Percentiles rank a stretch among this genome's conserved stretches.
Evolutionary conservation across 2,888 invertebrate species (phyloP).

Genomic region (Netelia fuscicornis): DNA sequence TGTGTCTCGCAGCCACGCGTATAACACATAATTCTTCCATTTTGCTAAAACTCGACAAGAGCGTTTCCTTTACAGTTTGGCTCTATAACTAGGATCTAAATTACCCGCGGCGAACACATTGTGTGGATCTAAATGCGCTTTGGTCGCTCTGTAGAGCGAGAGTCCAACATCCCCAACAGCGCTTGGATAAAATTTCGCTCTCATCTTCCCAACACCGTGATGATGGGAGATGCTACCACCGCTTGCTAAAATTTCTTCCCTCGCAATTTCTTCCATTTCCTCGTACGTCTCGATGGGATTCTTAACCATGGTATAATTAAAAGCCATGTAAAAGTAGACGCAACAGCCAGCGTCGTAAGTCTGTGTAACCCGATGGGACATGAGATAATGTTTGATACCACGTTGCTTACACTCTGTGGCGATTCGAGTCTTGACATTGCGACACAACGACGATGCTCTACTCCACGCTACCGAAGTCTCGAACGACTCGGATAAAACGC

Average conservation of each 20-base stretch:
- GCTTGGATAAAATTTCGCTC: slow-evolving; percentile 94
- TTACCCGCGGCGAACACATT: slow-evolving; percentile 98
- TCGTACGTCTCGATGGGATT: slow-evolving; percentile 94
- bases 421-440: slow-evolving; percentile 95
- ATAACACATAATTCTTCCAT: too few species aligned
- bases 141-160: slow-evolving; percentile 92
- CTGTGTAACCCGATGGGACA: slow-evolving; percentile 96
- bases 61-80: slow-evolving; percentile 67
- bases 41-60: background rate
- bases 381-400: slow-evolving; percentile 88
- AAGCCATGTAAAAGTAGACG: slow-evolving; percentile 97
- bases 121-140: slow-evolving; percentile 95
- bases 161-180: slow-evolving; percentile 94
- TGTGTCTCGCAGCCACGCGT: background rate
- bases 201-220: slow-evolving; percentile 97
- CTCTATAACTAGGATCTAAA: slow-evolving; percentile 83
- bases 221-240: slow-evolving; percentile 98
- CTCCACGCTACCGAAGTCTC: slow-evolving; percentile 99
- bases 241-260: slow-evolving; percentile 96
- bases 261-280: slow-evolving; percentile 93
- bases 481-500: slow-evolving; percentile 97
- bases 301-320: slow-evolving; percentile 88
- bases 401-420: slow-evolving; percentile 87
- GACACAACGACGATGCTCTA: slow-evolving; percentile 92
- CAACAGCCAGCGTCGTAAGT: slow-evolving; percentile 99